These are phyloP conservation scores for Nipponia nippon DNA, from an alignment of 2,113 vertebrate genomes.

Conservation along the genomic window DNA sequence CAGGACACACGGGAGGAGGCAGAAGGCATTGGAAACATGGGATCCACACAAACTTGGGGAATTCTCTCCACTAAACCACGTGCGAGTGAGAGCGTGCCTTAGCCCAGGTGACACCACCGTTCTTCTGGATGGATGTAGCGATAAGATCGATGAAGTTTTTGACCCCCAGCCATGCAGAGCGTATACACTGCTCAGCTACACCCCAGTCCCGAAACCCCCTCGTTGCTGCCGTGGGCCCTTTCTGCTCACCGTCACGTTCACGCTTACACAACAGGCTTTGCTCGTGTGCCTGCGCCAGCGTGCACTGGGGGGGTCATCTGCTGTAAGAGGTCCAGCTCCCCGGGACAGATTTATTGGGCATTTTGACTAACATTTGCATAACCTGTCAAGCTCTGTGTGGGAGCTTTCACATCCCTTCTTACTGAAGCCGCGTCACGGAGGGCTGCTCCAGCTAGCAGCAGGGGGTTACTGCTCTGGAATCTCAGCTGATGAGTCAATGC, in stretches of 20 bases:
- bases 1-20: neutral
- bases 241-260: neutral
- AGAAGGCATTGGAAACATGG: neutral
- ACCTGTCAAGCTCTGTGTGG: constrained; percentile 65
- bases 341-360: constrained; percentile 66
- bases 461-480: constrained; percentile 62
- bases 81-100: accelerated
- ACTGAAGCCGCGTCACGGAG: constrained; percentile 36
- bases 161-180: neutral
- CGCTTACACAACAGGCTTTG: neutral
- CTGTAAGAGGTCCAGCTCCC: neutral
- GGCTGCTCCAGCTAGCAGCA: constrained; percentile 56
- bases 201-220: neutral
- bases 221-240: accelerated
- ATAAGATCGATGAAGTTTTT: accelerated
- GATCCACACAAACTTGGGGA: neutral
- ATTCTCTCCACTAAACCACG: neutral
- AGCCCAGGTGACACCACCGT: neutral
- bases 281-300: neutral
- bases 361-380: constrained; percentile 74
- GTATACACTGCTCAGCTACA: neutral
- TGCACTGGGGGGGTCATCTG: neutral
- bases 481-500: constrained; percentile 68
- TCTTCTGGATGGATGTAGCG: neutral
- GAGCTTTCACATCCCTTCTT: constrained; percentile 57